These are phyloP conservation scores for Drosophila sordidula DNA, from an alignment of 2,888 invertebrate genomes.

Conservation along the genomic window DNA sequence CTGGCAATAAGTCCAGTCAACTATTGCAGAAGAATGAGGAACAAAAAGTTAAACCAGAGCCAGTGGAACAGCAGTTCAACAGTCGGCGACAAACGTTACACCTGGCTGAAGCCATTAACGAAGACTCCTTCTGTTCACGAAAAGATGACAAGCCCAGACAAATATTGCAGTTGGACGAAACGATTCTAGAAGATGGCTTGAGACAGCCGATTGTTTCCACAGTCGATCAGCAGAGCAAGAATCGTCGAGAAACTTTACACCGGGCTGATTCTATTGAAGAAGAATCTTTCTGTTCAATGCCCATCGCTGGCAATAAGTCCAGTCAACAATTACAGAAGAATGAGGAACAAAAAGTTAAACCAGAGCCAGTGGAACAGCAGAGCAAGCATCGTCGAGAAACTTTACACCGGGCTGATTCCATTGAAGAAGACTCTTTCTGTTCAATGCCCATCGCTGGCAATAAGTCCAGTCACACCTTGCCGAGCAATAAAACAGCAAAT, in stretches of 20 bases:
- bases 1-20: neutral
- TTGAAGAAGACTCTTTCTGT: slow-evolving; percentile 6
- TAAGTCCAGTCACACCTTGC: neutral
- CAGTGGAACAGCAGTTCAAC: neutral
- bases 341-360: neutral
- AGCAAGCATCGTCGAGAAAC: slow-evolving; percentile 1
- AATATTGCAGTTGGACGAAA: slow-evolving; percentile 15
- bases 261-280: slow-evolving; percentile 27
- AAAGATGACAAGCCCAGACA: slow-evolving; percentile 1
- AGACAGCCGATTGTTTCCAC: neutral
- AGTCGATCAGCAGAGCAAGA: neutral
- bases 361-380: neutral
- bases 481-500: neutral
- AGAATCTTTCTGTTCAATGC: slow-evolving; percentile 15
- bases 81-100: slow-evolving; percentile 18
- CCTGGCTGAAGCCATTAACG: slow-evolving; percentile 17
- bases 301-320: neutral
- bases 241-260: slow-evolving; percentile 21
- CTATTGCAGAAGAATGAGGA: slow-evolving; percentile 1
- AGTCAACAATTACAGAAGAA: neutral
- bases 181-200: slow-evolving; percentile 5
- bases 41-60: neutral
- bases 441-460: neutral
- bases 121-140: neutral
- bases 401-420: slow-evolving; percentile 13